Evolutionary conservation across 2,797 vertebrate genomes (phyloP), one percentile per base, ranked within the genome.

Genomic region (Gastrophryne carolinensis): DNA sequence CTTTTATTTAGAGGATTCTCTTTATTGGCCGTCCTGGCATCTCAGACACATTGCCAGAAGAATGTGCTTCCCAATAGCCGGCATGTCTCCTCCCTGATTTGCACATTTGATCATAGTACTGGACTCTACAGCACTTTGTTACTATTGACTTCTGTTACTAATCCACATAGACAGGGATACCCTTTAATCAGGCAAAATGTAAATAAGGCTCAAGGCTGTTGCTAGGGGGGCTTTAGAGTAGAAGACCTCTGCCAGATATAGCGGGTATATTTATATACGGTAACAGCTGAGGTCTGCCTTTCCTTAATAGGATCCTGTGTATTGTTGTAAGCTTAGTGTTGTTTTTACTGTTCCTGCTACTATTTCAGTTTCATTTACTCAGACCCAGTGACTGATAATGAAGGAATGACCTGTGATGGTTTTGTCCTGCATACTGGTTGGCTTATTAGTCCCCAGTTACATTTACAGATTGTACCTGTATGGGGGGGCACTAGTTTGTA

Each of bases 121-220:
- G 34, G 50, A n/a, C 64, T 23, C 17, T 24, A 17, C 30, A 35
- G 27, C 27, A 52, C n/a, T 39, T 39, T 56, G 35, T 19, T 23
- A 56, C 32, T 21, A 17, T 41, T 30, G 49, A 53, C 34, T 39
- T 10, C n/a, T 37, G 21, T 73, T 64, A 29, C 60, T 12, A 17
- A 24, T 29, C 8, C 32, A 21, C 62, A 64, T 15, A 5, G 62
- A 61, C 39, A 35, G 69, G 24, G 67, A 27, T n/a, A 1, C 0
- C 37, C 66, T 74, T 68, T 64, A 78, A 37, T 21, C 1, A 37
- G 44, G n/a, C 49, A 21, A 78, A 80, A 80, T 68, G 49, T 52
- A 81, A 72, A 17, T 7, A 3, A 60, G 12, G 56, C 41, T 82
- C 67, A 30, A 41, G 32, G 56, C 6, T 7, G 1, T 41, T 61